These are phyloP conservation scores for Polia nebulosa DNA, from an alignment of 2,888 invertebrate species.

Conservation along the genomic window DNA sequence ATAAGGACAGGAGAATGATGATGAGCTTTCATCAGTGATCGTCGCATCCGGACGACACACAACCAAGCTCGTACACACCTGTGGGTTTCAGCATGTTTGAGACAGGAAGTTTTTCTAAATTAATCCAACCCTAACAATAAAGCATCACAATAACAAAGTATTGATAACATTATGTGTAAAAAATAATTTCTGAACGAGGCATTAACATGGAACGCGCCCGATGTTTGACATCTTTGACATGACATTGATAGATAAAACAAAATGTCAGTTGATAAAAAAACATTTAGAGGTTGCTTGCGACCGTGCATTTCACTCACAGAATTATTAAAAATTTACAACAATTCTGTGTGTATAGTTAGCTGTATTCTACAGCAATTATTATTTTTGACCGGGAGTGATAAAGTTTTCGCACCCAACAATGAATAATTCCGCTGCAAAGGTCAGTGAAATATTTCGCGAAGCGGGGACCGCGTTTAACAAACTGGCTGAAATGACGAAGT, in stretches of 20 bases:
- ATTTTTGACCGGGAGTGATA: not conserved
- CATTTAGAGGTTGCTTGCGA: conserved; percentile 31
- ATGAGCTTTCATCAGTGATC: too few relatives aligned
- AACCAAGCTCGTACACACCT: too few relatives aligned
- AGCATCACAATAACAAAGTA: too few relatives aligned
- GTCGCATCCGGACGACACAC: too few relatives aligned
- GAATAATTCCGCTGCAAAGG: conserved; percentile 88
- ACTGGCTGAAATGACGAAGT: conserved; percentile 97
- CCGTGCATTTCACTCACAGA: not conserved
- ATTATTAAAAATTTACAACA: conserved; percentile 1
- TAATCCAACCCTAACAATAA: too few relatives aligned
- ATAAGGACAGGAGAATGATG: too few relatives aligned
- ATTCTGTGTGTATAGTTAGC: not conserved
- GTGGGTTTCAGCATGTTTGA: too few relatives aligned
- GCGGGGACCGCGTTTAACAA: conserved; percentile 98
- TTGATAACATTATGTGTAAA: not conserved
- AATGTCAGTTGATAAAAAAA: conserved; percentile 39
- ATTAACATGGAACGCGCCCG: conserved; percentile 30
- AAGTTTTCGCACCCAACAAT: conserved; percentile 13
- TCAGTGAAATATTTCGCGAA: conserved; percentile 98
- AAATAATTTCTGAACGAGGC: conserved; percentile 3
- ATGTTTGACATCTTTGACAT: conserved; percentile 6
- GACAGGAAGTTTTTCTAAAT: not conserved
- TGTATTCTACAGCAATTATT: not conserved
- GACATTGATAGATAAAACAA: conserved; percentile 45